These are phyloP conservation scores for Sitta carolinensis DNA, from an alignment of 2,797 vertebrate genomes.

Conservation along the genomic window DNA sequence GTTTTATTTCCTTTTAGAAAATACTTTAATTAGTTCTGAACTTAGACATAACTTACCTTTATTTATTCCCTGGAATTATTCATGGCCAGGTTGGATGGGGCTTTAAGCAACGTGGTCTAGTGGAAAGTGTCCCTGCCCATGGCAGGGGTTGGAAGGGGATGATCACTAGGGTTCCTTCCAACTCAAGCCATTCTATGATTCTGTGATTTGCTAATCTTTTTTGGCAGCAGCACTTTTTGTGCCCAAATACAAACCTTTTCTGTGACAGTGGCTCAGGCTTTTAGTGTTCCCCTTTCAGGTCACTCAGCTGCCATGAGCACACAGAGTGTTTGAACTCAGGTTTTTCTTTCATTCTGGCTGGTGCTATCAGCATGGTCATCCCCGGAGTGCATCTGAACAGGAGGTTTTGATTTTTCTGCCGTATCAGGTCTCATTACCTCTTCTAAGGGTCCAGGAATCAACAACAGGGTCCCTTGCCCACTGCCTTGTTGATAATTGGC, in stretches of 20 bases:
- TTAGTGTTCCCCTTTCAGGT: neutral
- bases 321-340: neutral
- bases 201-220: neutral
- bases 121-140: too few relatives aligned
- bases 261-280: neutral
- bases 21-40: neutral
- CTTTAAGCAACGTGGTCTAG: neutral
- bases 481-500: neutral
- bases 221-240: neutral
- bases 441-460: neutral
- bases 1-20: neutral
- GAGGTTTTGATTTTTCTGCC: neutral
- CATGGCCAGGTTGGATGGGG: accelerated
- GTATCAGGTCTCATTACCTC: neutral
- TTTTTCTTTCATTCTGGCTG: neutral
- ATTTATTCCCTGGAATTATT: neutral
- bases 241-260: neutral
- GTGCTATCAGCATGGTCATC: neutral
- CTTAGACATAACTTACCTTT: neutral
- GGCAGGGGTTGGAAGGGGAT: neutral
- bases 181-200: too few relatives aligned
- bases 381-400: neutral
- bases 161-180: neutral
- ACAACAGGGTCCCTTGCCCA: neutral
- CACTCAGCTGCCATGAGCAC: neutral